Evolutionary conservation across 2,113 vertebrate species (phyloP), one percentile per base, ranked within the genome.

Genomic region (Bostrychus sinensis): DNA sequence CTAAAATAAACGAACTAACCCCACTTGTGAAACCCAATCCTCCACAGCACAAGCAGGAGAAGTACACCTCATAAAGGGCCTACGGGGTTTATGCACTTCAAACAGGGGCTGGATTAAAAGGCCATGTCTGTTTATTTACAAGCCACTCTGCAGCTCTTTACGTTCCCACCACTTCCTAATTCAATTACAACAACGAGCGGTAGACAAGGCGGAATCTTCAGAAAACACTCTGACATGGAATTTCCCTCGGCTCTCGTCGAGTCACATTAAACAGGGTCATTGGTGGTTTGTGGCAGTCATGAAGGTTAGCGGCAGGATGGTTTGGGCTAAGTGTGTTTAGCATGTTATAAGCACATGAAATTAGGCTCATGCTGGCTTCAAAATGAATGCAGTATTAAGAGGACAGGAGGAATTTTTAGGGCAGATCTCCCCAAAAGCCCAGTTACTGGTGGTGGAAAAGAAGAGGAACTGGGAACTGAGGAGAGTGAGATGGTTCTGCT

Each of bases 161-260:
- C 72, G 79, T 81, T 81, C 81, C 78, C 73, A 74, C 84, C 80
- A 85, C 84, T 87, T 90, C 87, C 86, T 88, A 85, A 89, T 89
- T 89, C 75, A 89, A 90, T 89, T 88, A 89, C 38, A 46, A 60
- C 70, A 76, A 66, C 51, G 66, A 80, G 74, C 66, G 72, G 75
- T 51, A 72, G 69, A 79, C 62, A 56, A 75, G 70, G 59, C 70
- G 32, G 54, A 77, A 75, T 84, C 74, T 66, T 71, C 51, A 56
- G 69, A 60, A 75, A 81, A 80, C 56, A 34, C 69, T 75, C 68
- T 59, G 57, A 77, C 32, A 28, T 57, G 71, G 72, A 84, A 81
- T 76, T 82, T 75, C 84, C 84, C 78, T 65, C 36, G 42, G 14
- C n/a, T 75, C 45, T 20, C 16, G 53, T 58, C 75, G 61, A 75